A percentile compares a stretch with the other conserved stretches of the same genome.
These are phyloP conservation scores for Penaeus monodon DNA, from an alignment of 2,888 invertebrate genomes.

Conservation along the genomic window DNA sequence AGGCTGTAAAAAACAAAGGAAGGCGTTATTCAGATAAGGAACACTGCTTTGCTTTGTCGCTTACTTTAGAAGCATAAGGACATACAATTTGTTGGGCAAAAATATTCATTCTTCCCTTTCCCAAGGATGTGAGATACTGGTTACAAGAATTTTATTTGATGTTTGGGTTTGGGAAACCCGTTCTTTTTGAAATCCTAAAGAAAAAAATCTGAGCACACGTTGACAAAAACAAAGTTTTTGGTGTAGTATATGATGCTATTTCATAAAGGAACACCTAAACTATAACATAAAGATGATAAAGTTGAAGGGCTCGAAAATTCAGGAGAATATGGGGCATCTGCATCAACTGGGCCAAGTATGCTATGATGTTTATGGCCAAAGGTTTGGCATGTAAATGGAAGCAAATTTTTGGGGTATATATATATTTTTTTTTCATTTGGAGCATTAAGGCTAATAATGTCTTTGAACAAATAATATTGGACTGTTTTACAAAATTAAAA, in stretches of 20 bases:
- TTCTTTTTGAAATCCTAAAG: background rate
- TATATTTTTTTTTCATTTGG: background rate
- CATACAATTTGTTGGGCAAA: too few relatives aligned
- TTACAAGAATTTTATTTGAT: background rate
- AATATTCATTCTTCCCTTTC: too few relatives aligned
- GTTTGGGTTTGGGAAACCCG: background rate
- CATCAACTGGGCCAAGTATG: background rate
- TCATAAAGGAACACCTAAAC: background rate
- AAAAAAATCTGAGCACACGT: background rate
- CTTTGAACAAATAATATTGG: too few relatives aligned
- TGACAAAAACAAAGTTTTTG: background rate
- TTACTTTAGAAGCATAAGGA: too few relatives aligned
- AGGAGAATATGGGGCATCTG: background rate
- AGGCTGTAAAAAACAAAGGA: too few relatives aligned
- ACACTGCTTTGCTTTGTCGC: background rate
- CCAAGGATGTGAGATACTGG: too few relatives aligned
- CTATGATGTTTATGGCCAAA: conserved; percentile 20
- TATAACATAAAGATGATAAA: background rate
- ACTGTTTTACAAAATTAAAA: too few relatives aligned
- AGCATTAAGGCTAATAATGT: too few relatives aligned
- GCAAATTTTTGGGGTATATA: background rate
- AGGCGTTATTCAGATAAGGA: background rate
- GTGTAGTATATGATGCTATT: background rate
- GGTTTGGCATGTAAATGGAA: conserved; percentile 12
- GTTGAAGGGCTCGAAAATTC: conserved; percentile 1